Base-by-base conservation (phyloP, 2,797 vertebrate species). In the Lutjanus argentimaculatus region DNA sequence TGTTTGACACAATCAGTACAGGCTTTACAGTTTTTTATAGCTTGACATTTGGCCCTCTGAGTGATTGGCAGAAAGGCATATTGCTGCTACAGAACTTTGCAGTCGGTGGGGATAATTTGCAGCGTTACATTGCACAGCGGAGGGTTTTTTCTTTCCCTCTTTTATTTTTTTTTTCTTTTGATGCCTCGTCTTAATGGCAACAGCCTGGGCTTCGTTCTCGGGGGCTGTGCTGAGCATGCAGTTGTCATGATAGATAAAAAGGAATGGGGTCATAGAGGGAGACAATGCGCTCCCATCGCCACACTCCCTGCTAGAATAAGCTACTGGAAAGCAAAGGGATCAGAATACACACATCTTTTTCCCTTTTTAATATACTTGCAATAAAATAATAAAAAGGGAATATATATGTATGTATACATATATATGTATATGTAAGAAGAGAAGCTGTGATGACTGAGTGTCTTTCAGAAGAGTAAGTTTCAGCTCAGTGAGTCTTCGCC, bases 231-330 rank as follows among this genome's bases (percentile, higher is more conserved):
- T 92, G 93, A 95, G 89, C 89, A 92, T 89, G 91, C 90, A 92
- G 86, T 93, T 92, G 92, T 94, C 89, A 90, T 87, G 86, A 93
- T 85, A 89, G 91, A 92, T 93, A 86, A 91, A 91, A 93, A 84
- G 85, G 84, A 92, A 92, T 84, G 82, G 84, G 91, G 91, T 95
- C 92, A 93, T 86, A 80, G 75, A 65, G 78, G 84, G 86, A 83
- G 86, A 88, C 83, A 52, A 75, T 79, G 75, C 79, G 30, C 84
- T 84, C 52, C 65, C 79, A 67, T 85, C 80, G 67, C 84, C 81
- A 71, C 69, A 59, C 67, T 81, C 75, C 73, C 83, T 13, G 13
- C 77, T 46, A 22, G 56, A 83, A 67, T 30, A 36, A 92, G 82
- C 90, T 71, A 73, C 82, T 87, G 79, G 77, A 91, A 86, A 87